phyloP scores from a whole-genome alignment of 1,140 invertebrate genomes.

The Lucilia sericata region DNA sequence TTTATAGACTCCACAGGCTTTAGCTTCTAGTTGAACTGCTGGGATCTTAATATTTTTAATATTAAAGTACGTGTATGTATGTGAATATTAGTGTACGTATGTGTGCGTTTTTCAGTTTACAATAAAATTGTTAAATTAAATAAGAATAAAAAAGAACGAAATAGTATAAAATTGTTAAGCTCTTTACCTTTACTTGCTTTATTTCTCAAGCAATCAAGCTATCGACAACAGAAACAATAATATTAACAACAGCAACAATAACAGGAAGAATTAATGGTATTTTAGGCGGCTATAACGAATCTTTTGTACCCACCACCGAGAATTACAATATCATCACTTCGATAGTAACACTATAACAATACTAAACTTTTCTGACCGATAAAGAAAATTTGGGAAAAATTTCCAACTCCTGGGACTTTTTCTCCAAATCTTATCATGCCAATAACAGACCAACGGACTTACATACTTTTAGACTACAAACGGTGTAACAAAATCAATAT shows the following conservation, averaged over 20 bases:
- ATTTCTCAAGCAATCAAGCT: constrained; percentile 18
- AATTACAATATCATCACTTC: too few relatives aligned
- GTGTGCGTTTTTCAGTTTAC: background rate
- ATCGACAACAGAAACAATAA: background rate
- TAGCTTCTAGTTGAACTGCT: too few relatives aligned
- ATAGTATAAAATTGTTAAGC: constrained; percentile 15
- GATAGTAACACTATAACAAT: too few relatives aligned
- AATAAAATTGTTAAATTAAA: constrained; percentile 7
- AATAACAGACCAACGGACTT: too few relatives aligned
- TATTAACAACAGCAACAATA: background rate
- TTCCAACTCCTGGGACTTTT: too few relatives aligned
- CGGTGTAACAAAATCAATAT: background rate
- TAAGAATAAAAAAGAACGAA: background rate
- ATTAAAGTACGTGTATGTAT: background rate
- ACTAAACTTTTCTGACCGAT: too few relatives aligned
- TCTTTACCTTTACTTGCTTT: constrained; percentile 22
- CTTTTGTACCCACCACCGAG: too few relatives aligned
- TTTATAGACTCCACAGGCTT: too few relatives aligned
- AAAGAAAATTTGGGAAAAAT: too few relatives aligned
- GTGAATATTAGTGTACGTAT: background rate
- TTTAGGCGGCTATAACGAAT: too few relatives aligned
- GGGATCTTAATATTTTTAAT: background rate
- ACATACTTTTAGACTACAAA: too few relatives aligned
- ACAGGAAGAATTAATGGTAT: background rate
- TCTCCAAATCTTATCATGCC: too few relatives aligned